Evolutionary conservation across 1,140 invertebrate species (phyloP).

Genomic region (Hermetia illucens): DNA sequence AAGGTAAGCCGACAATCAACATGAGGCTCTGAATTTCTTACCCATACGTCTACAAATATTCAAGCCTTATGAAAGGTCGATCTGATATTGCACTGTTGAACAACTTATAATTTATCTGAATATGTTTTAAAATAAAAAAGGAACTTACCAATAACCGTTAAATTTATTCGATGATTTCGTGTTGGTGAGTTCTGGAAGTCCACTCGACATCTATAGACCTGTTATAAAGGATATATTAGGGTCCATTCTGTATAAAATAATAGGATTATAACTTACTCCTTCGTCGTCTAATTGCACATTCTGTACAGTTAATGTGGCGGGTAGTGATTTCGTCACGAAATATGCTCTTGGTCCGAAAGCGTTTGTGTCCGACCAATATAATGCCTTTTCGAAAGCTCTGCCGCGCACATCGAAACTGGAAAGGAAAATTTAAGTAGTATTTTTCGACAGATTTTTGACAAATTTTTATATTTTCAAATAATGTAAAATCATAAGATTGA

Average conservation of each 20-base stretch:
- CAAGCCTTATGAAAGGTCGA: no score
- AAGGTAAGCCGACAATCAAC: no score
- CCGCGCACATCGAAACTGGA: slow-evolving; percentile 69
- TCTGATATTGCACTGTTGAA: no score
- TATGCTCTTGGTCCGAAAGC: slow-evolving; percentile 64
- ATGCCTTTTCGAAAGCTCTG: slow-evolving; percentile 55
- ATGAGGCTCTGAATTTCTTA: no score
- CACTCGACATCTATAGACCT: slow-evolving; percentile 68
- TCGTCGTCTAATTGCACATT: slow-evolving; percentile 70
- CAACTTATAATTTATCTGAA: no score
- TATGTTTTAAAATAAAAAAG: no score
- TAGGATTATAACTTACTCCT: slow-evolving; percentile 39
- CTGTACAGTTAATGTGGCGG: slow-evolving; percentile 65
- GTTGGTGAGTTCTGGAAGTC: slow-evolving; percentile 84
- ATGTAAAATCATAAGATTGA: no score
- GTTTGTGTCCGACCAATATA: slow-evolving; percentile 63
- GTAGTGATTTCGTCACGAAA: slow-evolving; percentile 55
- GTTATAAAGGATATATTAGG: slow-evolving; percentile 4
- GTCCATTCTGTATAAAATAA: neutral
- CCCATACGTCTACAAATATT: no score
- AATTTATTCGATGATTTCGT: slow-evolving; percentile 75
- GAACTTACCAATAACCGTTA: slow-evolving; percentile 84
- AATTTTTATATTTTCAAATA: no score
- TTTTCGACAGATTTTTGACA: no score
- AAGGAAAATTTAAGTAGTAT: no score